Base-by-base conservation (phyloP, 2,113 vertebrate species). In the Herpetotheres cachinnans region DNA sequence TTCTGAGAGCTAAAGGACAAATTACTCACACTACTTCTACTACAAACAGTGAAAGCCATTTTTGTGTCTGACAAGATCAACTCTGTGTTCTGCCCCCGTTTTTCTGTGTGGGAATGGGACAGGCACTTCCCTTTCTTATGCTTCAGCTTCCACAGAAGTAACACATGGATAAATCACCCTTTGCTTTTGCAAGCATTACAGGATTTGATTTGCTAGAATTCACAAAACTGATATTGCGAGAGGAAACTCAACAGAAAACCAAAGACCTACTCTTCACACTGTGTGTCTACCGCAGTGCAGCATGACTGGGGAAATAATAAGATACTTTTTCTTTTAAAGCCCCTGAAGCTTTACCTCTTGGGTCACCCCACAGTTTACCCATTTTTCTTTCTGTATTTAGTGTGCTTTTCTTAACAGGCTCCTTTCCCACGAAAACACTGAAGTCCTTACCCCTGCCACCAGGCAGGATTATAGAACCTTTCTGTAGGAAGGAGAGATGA, bases 201-300 rank as follows among this genome's bases (percentile, higher is more conserved):
- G 82, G 24, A 30, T 40, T 16, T 6, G 9, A 11, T 22, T 34
- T 52, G 63, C 59, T 56, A 1, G 44, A 52, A 32, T 58, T 55
- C 9, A 46, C 36, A 42, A 65, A 71, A 65, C 82, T 66, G 59
- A 65, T 50, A 7, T 18, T 13, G 30, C 21, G 61, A 70, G 59
- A 82, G 42, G 34, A 34, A 65, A 81, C 63, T 29, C 24, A 50
- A 27, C 0, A 34, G 74, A 38, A 82, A 22, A 83, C 56, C 71
- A 26, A n/a, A 65, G 69, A 34, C 52, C 52, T 38, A 6, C 47
- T 69, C n/a, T 38, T 63, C 24, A 9, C 25, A 26, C 16, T 0
- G 0, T 5, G 49, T 1, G 1, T 7, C n/a, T 16, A 65, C 56
- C 58, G 2, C 1, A 29, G 16, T 2, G 2, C 79, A 34, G 65